Evolutionary conservation across 2,888 invertebrate species (phyloP).

Genomic region (Metallyticus violacea): DNA sequence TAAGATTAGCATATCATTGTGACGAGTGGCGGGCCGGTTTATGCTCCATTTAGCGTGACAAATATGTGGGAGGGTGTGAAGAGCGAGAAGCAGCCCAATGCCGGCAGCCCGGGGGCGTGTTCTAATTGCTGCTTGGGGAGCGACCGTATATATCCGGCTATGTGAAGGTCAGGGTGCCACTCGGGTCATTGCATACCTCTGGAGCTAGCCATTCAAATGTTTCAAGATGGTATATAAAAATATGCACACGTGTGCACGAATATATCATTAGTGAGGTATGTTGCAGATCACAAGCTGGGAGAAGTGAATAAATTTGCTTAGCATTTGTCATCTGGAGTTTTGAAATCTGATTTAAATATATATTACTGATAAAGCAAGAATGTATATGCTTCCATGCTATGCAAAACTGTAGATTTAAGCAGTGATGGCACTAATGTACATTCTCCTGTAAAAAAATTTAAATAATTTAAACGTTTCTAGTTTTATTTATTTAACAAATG

Average conservation of each 20-base stretch:
- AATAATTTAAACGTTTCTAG: too few relatives aligned
- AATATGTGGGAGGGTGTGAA: not conserved
- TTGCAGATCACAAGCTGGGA: too few relatives aligned
- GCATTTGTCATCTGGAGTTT: not conserved
- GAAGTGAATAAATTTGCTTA: not conserved
- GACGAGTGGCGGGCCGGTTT: not conserved
- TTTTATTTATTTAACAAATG: too few relatives aligned
- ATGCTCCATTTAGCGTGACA: not conserved
- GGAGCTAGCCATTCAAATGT: not conserved
- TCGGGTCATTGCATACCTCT: not conserved
- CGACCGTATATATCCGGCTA: not conserved
- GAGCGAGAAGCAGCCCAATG: not conserved
- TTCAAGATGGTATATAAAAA: not conserved
- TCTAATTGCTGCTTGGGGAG: not conserved
- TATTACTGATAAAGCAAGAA: too few relatives aligned
- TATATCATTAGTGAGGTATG: too few relatives aligned
- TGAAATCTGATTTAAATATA: not conserved
- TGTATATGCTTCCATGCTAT: too few relatives aligned
- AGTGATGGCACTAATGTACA: too few relatives aligned
- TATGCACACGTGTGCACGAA: not conserved
- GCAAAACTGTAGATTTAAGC: too few relatives aligned
- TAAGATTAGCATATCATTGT: not conserved
- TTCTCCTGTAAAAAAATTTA: too few relatives aligned
- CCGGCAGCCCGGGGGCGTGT: not conserved
- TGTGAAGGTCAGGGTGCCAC: not conserved